These are phyloP conservation scores for Nothoprocta pentlandii DNA, from an alignment of 2,113 vertebrate genomes.

Conservation along the genomic window DNA sequence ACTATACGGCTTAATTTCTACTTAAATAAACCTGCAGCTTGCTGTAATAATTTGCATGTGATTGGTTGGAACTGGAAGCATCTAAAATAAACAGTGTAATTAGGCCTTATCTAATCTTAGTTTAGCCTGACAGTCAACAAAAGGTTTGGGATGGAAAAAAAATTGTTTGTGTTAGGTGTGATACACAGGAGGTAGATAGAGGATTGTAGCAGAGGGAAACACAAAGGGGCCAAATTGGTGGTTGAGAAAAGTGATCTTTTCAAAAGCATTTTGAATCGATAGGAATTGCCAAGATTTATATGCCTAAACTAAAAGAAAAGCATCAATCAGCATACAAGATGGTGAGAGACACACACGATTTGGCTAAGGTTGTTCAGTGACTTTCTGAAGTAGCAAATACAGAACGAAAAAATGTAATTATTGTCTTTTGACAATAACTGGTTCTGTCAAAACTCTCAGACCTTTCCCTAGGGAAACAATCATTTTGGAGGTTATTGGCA, in stretches of 20 bases:
- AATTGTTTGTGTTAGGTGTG: neutral
- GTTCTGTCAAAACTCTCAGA: neutral
- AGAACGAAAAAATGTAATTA: neutral
- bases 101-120: slow-evolving; percentile 3
- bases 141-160: slow-evolving; percentile 14
- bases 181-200: neutral
- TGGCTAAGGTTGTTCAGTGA: neutral
- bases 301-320: neutral
- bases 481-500: neutral
- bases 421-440: neutral
- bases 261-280: neutral
- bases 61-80: neutral
- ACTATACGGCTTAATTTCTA: slow-evolving; percentile 30
- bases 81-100: slow-evolving; percentile 32
- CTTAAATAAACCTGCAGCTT: slow-evolving; percentile 55
- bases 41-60: neutral
- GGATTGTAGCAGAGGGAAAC: neutral
- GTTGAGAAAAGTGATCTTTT: neutral
- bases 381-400: neutral
- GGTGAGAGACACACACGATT: neutral
- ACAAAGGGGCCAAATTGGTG: neutral
- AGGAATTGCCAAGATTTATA: neutral
- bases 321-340: neutral
- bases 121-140: slow-evolving; percentile 23
- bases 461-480: neutral